Evolutionary conservation across 1,140 invertebrate species (phyloP).

Genomic region (Ostrea edulis): DNA sequence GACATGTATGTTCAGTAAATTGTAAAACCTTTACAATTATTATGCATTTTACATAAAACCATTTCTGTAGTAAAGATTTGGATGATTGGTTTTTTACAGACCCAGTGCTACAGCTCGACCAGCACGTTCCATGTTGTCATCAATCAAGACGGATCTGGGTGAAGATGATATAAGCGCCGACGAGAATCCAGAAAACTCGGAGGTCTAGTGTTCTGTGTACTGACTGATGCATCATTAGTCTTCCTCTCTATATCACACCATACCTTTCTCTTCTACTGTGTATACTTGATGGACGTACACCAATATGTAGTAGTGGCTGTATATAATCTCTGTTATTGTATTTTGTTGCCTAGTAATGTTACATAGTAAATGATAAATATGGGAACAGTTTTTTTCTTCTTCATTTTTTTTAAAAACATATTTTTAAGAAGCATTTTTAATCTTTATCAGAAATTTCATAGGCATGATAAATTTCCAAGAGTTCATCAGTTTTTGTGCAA

Average conservation of each 20-base stretch:
- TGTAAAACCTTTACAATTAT: background rate
- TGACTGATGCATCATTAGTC: constrained; percentile 28
- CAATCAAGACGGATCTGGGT: constrained; percentile 40
- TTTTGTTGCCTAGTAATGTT: constrained; percentile 27
- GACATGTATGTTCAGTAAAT: too few relatives aligned
- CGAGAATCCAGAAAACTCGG: constrained; percentile 49
- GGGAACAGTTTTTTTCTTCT: constrained; percentile 4
- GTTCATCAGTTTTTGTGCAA: background rate
- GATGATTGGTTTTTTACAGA: constrained; percentile 46
- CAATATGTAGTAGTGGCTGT: constrained; percentile 28
- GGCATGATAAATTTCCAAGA: background rate
- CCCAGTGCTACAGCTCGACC: constrained; percentile 52
- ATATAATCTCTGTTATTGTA: constrained; percentile 17
- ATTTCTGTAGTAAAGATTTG: background rate
- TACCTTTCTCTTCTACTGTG: constrained; percentile 32
- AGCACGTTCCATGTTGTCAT: constrained; percentile 49
- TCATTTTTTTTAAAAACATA: background rate
- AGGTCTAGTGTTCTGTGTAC: constrained; percentile 42
- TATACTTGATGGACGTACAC: background rate
- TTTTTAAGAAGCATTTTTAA: background rate
- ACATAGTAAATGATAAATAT: background rate
- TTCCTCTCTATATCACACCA: constrained; percentile 25
- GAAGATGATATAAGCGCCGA: constrained; percentile 52
- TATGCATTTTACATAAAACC: background rate
- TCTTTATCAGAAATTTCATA: constrained; percentile 7